These are phyloP conservation scores for Prostheceraeus crozeri DNA, from an alignment of 2,888 invertebrate genomes.

Conservation along the genomic window DNA sequence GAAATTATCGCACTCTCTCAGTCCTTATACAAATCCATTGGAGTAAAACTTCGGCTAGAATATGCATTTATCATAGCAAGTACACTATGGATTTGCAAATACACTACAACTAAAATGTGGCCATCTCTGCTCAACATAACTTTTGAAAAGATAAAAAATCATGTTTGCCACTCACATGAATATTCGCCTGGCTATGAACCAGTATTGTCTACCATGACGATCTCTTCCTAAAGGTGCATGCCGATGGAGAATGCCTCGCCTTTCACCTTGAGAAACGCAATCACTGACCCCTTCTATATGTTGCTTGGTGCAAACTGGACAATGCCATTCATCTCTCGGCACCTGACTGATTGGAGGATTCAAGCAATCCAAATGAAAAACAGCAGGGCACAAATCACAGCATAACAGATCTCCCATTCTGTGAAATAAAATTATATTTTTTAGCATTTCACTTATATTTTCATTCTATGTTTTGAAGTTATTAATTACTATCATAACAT, in stretches of 20 bases:
- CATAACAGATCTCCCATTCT: conserved; percentile 77
- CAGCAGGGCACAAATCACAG: conserved; percentile 95
- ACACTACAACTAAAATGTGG: too few relatives aligned
- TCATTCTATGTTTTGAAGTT: too few relatives aligned
- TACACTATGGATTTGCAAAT: too few relatives aligned
- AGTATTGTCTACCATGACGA: conserved; percentile 89
- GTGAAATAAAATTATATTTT: conserved; percentile 28
- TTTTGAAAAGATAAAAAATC: too few relatives aligned
- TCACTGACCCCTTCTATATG: conserved; percentile 78
- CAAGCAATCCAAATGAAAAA: conserved; percentile 90
- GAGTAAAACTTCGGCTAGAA: too few relatives aligned
- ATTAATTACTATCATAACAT: too few relatives aligned
- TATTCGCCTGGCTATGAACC: conserved; percentile 84
- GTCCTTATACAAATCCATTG: too few relatives aligned
- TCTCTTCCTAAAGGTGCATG: conserved; percentile 91
- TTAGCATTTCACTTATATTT: too few relatives aligned
- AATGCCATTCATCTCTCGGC: conserved; percentile 94
- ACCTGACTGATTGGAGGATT: conserved; percentile 87
- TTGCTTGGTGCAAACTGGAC: conserved; percentile 67
- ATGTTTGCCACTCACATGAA: too few relatives aligned
- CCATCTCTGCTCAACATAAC: too few relatives aligned
- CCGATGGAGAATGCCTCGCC: conserved; percentile 78
- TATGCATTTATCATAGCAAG: too few relatives aligned
- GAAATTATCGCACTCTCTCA: too few relatives aligned
- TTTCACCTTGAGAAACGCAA: conserved; percentile 80